Conservation (phyloP, 1,140 invertebrate genomes). For the Argopecten irradians region DNA sequence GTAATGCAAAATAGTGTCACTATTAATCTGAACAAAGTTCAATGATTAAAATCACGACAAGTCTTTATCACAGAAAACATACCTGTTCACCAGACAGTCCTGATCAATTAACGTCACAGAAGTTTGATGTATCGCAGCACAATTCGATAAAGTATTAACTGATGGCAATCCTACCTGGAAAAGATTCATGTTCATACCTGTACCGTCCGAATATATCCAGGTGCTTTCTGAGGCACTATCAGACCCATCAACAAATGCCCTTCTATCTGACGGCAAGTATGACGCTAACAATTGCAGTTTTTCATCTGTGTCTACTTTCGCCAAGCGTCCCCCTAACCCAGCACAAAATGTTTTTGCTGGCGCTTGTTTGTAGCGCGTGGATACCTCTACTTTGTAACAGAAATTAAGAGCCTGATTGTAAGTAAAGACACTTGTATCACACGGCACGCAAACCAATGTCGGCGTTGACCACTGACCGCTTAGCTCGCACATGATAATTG, state of each 20-base stretch:
- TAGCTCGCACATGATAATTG: neutral
- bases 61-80: neutral
- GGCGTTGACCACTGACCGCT: neutral
- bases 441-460: neutral
- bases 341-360: neutral
- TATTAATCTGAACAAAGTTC: too few species aligned
- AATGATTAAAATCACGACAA: too few species aligned
- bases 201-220: neutral
- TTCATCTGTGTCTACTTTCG: neutral
- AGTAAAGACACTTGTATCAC: neutral
- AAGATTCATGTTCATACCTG: neutral
- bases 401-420: neutral
- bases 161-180: neutral
- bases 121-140: neutral
- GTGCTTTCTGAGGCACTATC: neutral
- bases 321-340: neutral
- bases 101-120: neutral
- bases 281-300: neutral
- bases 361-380: neutral
- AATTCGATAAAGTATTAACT: neutral
- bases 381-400: neutral
- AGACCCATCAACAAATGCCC: neutral
- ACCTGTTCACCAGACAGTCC: neutral
- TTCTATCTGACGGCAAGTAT: neutral
- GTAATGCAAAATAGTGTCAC: too few species aligned